These are phyloP conservation scores for Columbina picui DNA, from an alignment of 2,113 vertebrate genomes.

Conservation along the genomic window DNA sequence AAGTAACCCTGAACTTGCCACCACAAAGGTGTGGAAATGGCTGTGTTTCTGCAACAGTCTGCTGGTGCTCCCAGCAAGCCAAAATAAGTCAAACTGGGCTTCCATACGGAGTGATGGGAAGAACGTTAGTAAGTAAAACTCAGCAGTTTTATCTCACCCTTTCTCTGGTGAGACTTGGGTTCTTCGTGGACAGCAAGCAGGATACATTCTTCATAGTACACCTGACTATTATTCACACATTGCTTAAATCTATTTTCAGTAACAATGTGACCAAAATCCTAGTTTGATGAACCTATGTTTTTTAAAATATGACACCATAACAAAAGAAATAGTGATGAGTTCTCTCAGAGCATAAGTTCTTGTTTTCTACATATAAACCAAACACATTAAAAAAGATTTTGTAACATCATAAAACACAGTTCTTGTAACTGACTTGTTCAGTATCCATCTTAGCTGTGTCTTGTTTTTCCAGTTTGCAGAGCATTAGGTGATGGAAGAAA, in stretches of 20 bases:
- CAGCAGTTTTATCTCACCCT: not conserved
- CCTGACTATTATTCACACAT: not conserved
- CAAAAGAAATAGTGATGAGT: not conserved
- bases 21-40: not conserved
- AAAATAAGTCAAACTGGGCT: not conserved
- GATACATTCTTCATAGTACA: conserved; percentile 43
- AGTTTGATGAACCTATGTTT: not conserved
- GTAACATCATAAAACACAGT: not conserved
- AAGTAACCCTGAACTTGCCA: not conserved
- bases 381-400: not conserved
- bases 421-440: not conserved
- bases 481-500: not conserved
- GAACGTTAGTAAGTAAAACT: not conserved
- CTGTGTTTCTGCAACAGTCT: not conserved
- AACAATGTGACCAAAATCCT: conserved; percentile 16
- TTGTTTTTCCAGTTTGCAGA: conserved; percentile 19
- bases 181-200: not conserved
- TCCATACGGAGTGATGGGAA: not conserved
- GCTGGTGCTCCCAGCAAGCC: not conserved
- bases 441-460: not conserved
- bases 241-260: conserved; percentile 9
- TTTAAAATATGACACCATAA: not conserved
- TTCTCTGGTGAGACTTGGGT: not conserved
- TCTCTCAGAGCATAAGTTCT: not conserved
- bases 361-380: not conserved